phyloP scores from a whole-genome alignment of 1,140 invertebrate genomes.

The Drosophila ananassae region DNA sequence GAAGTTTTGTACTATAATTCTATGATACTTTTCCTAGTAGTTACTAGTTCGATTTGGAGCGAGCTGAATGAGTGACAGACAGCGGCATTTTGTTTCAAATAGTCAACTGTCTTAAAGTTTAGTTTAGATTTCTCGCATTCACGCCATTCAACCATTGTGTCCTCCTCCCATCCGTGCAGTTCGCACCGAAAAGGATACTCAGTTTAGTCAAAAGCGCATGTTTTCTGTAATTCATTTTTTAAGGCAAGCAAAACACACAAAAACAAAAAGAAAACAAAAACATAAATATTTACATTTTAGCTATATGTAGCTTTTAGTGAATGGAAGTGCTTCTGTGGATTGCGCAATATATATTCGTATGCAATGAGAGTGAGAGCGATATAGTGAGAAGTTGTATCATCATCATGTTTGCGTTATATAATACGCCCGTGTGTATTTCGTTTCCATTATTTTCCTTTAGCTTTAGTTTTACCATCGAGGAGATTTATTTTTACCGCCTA shows the following conservation, averaged over 20 bases:
- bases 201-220: constrained; percentile 62
- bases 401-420: constrained; percentile 15
- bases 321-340: constrained; percentile 12
- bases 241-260: constrained; percentile 10
- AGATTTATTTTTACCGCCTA: constrained; percentile 7
- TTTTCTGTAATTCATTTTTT: constrained; percentile 40
- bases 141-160: constrained; percentile 17
- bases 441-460: constrained; percentile 12
- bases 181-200: constrained; percentile 64
- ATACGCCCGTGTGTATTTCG: constrained; percentile 19
- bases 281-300: constrained; percentile 15
- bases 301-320: constrained; percentile 18
- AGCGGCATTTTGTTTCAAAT: constrained; percentile 55
- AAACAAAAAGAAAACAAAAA: background rate
- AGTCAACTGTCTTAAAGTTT: constrained; percentile 58
- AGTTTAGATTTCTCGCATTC: constrained; percentile 43
- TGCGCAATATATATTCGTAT: constrained; percentile 22
- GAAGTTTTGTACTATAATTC: constrained; percentile 53
- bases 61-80: constrained; percentile 1
- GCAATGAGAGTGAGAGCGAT: constrained; percentile 21
- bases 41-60: constrained; percentile 61
- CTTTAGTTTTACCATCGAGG: constrained; percentile 15
- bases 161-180: constrained; percentile 36
- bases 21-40: constrained; percentile 44
- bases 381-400: constrained; percentile 2